Evolutionary conservation across 2,888 invertebrate genomes (phyloP).

Genomic region (Lymantria monacha): DNA sequence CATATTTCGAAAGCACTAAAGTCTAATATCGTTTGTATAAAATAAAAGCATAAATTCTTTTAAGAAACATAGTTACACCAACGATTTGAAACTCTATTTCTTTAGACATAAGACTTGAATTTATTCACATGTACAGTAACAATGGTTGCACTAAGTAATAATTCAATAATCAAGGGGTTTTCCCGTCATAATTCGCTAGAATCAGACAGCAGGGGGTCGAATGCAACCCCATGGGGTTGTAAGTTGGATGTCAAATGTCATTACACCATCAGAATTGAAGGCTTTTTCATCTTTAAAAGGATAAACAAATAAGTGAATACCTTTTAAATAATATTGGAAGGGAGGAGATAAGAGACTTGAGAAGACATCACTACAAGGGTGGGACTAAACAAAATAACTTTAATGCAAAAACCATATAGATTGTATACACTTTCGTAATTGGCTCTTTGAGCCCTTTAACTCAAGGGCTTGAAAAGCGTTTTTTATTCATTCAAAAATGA

Average conservation of each 20-base stretch:
- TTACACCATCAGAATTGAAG: slow-evolving; percentile 3
- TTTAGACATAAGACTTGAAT: not conserved
- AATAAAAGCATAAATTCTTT: not conserved
- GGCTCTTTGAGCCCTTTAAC: too few relatives aligned
- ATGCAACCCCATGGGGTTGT: slow-evolving; percentile 1
- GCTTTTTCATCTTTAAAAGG: slow-evolving; percentile 9
- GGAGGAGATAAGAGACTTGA: too few relatives aligned
- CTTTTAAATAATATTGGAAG: not conserved
- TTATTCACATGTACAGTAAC: not conserved
- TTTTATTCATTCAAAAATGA: too few relatives aligned
- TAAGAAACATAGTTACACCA: not conserved
- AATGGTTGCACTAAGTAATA: slow-evolving; percentile 1
- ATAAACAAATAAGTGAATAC: not conserved
- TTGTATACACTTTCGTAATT: too few relatives aligned
- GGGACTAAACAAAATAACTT: too few relatives aligned
- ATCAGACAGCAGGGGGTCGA: slow-evolving; percentile 16
- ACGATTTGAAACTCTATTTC: not conserved
- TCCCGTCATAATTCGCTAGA: slow-evolving; percentile 24
- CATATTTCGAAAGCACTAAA: not conserved
- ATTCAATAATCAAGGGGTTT: slow-evolving; percentile 18
- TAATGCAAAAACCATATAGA: too few relatives aligned
- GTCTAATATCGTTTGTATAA: not conserved
- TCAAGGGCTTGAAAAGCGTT: too few relatives aligned
- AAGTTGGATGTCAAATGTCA: slow-evolving; percentile 15
- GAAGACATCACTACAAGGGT: too few relatives aligned